Evolutionary conservation across 2,797 vertebrate genomes (phyloP), one percentile per base, ranked within the genome.

Genomic region (Crossoptilon crossoptilon): DNA sequence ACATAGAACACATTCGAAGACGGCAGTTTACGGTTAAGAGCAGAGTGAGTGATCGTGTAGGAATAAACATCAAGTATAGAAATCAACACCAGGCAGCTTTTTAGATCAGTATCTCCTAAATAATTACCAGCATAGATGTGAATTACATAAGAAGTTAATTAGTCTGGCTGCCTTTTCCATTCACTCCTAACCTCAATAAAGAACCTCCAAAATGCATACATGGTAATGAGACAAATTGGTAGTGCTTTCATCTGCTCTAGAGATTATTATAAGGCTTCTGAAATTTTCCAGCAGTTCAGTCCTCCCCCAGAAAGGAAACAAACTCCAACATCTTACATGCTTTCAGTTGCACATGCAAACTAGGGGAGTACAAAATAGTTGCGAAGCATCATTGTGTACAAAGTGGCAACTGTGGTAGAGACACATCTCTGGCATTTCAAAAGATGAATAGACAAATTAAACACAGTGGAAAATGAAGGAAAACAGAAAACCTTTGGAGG

Each of bases 141-240:
- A 84, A 74, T 76, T 41, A 49, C 2, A 2, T 26, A 53, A 78
- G 43, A 84, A 31, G 22, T 66, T 84, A 83, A 43, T 74, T 74
- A 19, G 6, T 2, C 2, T 48, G 14, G 3, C 24, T 84, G 48
- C 35, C 17, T 93, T 80, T 72, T 77, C 56, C 39, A 21, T 76
- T 92, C 31, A 37, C 23, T 14, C 14, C 16, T 87, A 55, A 71
- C 48, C 53, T 43, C 62, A 64, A 15, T 44, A 41, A 82, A 79
- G n/a, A 63, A 1, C 0, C 2, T 67, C 66, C 31, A 77, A 68
- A 88, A 62, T 0, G 62, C 0, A 0, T 60, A 23, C 18, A 21
- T 4, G 24, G 67, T 88, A 3, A 2, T 8, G 43, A 79, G 49
- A 8, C 17, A 79, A 88, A 31, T 53, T 8, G 67, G 31, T 14